phyloP scores from a whole-genome alignment of 1,140 invertebrate species.

The Bombus affinis region DNA sequence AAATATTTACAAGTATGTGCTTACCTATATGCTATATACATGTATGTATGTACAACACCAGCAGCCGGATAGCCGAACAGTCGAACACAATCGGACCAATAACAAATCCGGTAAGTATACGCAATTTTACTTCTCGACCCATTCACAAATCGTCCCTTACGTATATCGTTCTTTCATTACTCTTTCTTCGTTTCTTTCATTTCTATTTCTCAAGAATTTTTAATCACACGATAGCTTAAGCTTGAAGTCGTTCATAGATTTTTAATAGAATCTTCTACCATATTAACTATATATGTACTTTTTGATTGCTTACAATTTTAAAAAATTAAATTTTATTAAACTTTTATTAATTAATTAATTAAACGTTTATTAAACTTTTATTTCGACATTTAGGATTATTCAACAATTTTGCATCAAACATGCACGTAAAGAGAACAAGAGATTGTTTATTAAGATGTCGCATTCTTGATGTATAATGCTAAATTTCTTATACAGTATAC shows the following conservation, averaged over 20 bases:
- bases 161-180: background rate
- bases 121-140: background rate
- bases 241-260: background rate
- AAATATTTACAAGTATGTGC: background rate
- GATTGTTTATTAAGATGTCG: background rate
- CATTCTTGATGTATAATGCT: background rate
- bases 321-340: background rate
- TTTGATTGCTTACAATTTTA: background rate
- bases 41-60: too few species aligned
- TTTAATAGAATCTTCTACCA: too few species aligned
- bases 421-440: too few species aligned
- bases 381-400: background rate
- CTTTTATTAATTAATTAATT: background rate
- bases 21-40: too few species aligned
- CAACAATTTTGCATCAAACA: background rate
- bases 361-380: background rate
- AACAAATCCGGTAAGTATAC: conserved; percentile 20
- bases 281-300: background rate
- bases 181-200: background rate
- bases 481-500: background rate
- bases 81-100: conserved; percentile 10
- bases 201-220: background rate
- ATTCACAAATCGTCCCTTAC: background rate
- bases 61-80: background rate
- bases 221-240: background rate